A percentile compares a stretch with the other conserved stretches of the same genome.
Conservation (phyloP, 2,888 invertebrate genomes). For the Linnaemya vulpina region DNA sequence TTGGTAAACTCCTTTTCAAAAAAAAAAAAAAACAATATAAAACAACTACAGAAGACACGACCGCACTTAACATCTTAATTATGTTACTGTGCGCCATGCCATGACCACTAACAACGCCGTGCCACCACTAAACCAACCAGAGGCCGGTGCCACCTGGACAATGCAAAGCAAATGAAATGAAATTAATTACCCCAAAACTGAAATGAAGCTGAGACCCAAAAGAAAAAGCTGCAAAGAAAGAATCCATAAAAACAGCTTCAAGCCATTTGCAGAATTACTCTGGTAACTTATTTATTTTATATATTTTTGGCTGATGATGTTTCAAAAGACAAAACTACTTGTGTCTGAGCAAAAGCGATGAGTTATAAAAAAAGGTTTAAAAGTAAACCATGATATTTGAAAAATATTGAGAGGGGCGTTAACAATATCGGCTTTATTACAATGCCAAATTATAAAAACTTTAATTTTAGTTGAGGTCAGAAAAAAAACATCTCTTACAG, state of each 20-base stretch:
- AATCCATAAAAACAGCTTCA: constrained; percentile 35
- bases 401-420: constrained; percentile 54
- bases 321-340: constrained; percentile 39
- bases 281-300: constrained; percentile 34
- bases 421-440: constrained; percentile 63
- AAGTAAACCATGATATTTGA: constrained; percentile 28
- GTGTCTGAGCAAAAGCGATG: constrained; percentile 28
- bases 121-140: constrained; percentile 41
- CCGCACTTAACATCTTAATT: constrained; percentile 66
- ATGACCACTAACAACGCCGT: constrained; percentile 54
- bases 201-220: constrained; percentile 23
- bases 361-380: no score
- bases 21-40: constrained; percentile 26
- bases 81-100: constrained; percentile 40
- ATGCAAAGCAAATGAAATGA: constrained; percentile 64
- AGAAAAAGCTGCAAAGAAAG: constrained; percentile 11
- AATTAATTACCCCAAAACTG: constrained; percentile 66
- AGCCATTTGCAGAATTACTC: constrained; percentile 43
- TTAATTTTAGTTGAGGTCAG: constrained; percentile 5
- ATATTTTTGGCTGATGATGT: constrained; percentile 33
- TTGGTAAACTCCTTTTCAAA: constrained; percentile 13
- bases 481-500: constrained; percentile 5
- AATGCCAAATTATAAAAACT: constrained; percentile 43
- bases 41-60: constrained; percentile 51
- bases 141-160: constrained; percentile 62